phyloP scores from a whole-genome alignment of 1,140 invertebrate species.

The Dendroctonus valens region DNA sequence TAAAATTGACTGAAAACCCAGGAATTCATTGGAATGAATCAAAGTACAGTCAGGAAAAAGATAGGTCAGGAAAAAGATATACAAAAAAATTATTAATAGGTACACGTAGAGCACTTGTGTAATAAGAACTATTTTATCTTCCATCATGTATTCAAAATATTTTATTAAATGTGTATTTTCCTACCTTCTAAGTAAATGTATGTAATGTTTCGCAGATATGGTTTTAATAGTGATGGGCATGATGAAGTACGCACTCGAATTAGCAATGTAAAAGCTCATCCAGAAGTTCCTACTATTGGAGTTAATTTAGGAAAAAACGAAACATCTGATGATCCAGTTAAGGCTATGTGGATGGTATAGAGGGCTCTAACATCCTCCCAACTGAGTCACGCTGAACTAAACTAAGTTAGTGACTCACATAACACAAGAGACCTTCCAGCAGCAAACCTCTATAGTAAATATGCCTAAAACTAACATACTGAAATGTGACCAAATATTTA shows the following conservation, averaged over 20 bases:
- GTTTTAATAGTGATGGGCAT: slow-evolving; percentile 97
- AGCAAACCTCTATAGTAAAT: too few species aligned
- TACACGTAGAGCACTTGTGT: slow-evolving; percentile 40
- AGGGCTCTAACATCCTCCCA: too few species aligned
- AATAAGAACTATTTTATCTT: neutral
- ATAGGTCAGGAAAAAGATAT: too few species aligned
- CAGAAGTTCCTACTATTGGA: slow-evolving; percentile 60
- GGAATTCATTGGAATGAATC: too few species aligned
- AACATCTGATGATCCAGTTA: slow-evolving; percentile 65
- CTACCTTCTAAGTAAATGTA: neutral
- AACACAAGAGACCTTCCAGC: too few species aligned
- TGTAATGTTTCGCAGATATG: slow-evolving; percentile 60
- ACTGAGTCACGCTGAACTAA: too few species aligned
- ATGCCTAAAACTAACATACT: too few species aligned
- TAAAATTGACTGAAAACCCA: too few species aligned
- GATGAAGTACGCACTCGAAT: slow-evolving; percentile 66
- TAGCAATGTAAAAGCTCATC: slow-evolving; percentile 52
- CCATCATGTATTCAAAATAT: neutral
- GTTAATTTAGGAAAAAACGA: slow-evolving; percentile 98
- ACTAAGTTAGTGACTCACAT: too few species aligned
- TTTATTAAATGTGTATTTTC: neutral
- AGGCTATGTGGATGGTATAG: slow-evolving; percentile 87
- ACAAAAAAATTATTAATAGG: too few species aligned
- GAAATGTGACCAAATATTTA: too few species aligned
- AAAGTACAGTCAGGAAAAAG: too few species aligned